Base-by-base conservation (phyloP, 2,797 vertebrate species). In the Setipinna tenuifilis region DNA sequence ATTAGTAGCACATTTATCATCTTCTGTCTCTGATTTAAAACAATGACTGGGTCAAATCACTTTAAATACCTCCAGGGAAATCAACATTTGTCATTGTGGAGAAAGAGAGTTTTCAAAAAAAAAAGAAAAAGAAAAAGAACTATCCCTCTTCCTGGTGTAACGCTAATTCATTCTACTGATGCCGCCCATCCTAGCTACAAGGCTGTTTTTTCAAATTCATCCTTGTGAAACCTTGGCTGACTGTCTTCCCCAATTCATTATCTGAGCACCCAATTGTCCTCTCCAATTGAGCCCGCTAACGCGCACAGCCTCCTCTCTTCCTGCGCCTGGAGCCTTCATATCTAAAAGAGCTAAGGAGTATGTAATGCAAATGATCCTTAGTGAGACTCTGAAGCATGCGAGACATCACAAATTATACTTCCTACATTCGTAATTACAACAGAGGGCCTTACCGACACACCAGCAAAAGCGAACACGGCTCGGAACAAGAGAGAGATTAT, bases 1-100 rank as follows among this genome's bases (percentile, higher is more conserved):
- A 95, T 96, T 96, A 95, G 94, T 94, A 94, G 91, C 94, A 94
- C 95, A 96, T 95, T 95, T 95, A 96, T 96, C 95, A 95, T 95
- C 94, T 94, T 93, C 94, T 94, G 94, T 95, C 93, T 95, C 94
- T 93, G 94, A 95, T 95, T 95, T 95, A 94, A 95, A 95, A 95
- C 94, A 95, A 95, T 95, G 94, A 95, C 95, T 95, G 93, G 95
- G 95, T 95, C 95, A 96, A 94, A 95, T 96, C 95, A 94, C 94
- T 95, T 94, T 94, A 94, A 94, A 93, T 95, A 95, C 94, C 95
- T 95, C 95, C 48, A 91, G 95, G 95, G 95, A 96, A 96, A 96
- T 96, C 95, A 96, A 93, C 94, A 95, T 95, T 95, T 95, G 94
- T 95, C 94, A 95, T 92, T 91, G 92, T 92, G 92, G 93, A 95